phyloP scores from a whole-genome alignment of 2,113 vertebrate genomes.

The Rhea pennata region DNA sequence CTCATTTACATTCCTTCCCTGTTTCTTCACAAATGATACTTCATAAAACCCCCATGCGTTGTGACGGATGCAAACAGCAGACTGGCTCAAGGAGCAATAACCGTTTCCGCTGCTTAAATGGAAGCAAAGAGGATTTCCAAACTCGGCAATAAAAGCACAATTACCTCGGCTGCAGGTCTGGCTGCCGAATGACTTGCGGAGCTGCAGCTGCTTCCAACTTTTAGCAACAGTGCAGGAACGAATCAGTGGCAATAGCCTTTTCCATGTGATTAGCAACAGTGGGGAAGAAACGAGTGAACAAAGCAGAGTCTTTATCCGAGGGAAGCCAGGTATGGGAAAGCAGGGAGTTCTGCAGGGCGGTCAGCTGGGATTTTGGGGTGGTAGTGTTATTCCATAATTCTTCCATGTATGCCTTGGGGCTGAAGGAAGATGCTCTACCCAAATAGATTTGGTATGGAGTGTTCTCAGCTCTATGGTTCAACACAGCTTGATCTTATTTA shows the following conservation, averaged over 20 bases:
- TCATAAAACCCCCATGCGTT: neutral
- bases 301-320: neutral
- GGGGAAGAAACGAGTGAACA: neutral
- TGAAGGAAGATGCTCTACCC: neutral
- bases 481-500: neutral
- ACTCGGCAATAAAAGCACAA: neutral
- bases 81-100: neutral
- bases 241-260: neutral
- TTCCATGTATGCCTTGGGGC: neutral
- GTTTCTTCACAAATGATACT: neutral
- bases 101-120: neutral
- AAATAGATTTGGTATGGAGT: neutral
- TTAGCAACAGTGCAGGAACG: neutral
- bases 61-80: rapidly evolving
- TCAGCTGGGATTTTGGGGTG: neutral
- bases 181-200: neutral
- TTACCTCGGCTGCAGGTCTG: neutral
- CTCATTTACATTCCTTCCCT: neutral
- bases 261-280: neutral
- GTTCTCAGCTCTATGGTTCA: neutral
- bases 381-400: neutral
- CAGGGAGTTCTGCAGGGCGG: neutral
- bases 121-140: neutral
- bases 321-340: neutral
- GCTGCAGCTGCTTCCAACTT: neutral